These are phyloP conservation scores for Spilogale gracilis DNA, from an alignment of 2,113 vertebrate genomes.

Conservation along the genomic window DNA sequence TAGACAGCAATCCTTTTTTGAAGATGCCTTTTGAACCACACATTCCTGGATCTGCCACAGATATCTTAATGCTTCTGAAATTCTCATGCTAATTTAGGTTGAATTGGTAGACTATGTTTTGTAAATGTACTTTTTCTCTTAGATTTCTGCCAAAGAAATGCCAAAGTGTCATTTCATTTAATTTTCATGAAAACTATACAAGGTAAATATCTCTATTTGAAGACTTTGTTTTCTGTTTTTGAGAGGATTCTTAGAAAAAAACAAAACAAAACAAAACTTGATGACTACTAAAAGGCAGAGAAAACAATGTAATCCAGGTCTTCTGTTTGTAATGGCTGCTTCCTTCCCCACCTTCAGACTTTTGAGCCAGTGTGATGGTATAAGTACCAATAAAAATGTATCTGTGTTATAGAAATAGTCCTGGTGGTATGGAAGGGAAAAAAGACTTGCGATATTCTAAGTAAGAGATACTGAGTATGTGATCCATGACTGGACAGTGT, in stretches of 20 bases:
- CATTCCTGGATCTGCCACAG: background rate
- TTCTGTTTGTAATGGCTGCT: background rate
- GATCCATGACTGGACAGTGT: background rate
- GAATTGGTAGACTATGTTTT: background rate
- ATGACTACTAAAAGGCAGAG: background rate
- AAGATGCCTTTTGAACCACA: background rate
- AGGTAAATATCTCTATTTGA: background rate
- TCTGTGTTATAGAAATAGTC: background rate
- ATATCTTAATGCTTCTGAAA: background rate
- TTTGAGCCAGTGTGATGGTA: background rate
- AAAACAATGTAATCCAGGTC: background rate
- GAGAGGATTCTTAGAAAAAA: background rate
- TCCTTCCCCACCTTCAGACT: background rate
- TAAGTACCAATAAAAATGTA: background rate
- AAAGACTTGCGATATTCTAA: background rate
- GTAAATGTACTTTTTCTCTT: background rate
- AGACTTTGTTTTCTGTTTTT: background rate
- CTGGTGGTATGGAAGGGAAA: background rate
- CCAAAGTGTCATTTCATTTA: background rate
- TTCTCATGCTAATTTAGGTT: background rate
- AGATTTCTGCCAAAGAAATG: background rate
- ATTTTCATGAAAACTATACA: background rate
- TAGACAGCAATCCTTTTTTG: background rate
- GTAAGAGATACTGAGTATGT: background rate
- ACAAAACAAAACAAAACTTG: background rate